Percentiles rank a stretch among this genome's conserved stretches.
Evolutionary conservation across 2,888 invertebrate genomes (phyloP).

Genomic region (Ophioninae sp.): DNA sequence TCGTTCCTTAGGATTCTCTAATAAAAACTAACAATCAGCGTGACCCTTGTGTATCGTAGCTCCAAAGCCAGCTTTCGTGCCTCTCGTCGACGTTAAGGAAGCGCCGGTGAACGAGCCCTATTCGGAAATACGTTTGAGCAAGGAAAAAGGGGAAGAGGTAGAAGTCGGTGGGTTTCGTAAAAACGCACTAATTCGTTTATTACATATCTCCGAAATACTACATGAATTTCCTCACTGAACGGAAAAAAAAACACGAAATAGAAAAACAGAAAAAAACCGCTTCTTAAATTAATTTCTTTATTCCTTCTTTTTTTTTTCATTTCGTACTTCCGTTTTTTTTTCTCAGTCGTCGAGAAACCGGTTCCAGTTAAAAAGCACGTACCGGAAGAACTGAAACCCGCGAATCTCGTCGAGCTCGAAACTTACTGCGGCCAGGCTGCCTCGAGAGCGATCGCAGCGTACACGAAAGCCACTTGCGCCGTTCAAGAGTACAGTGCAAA

Average conservation of each 20-base stretch:
- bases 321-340: background rate
- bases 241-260: too few species aligned
- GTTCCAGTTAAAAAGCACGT: slow-evolving; percentile 64
- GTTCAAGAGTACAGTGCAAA: slow-evolving; percentile 83
- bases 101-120: slow-evolving; percentile 74
- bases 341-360: slow-evolving; percentile 75
- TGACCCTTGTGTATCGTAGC: slow-evolving; percentile 71
- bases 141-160: slow-evolving; percentile 76
- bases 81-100: slow-evolving; percentile 73
- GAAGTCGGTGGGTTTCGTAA: slow-evolving; percentile 77
- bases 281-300: too few species aligned
- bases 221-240: too few species aligned
- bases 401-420: slow-evolving; percentile 83
- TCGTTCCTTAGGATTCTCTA: slow-evolving; percentile 21
- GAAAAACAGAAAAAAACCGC: too few species aligned
- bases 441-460: slow-evolving; percentile 86
- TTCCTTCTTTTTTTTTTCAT: slow-evolving; percentile 9
- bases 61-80: slow-evolving; percentile 78
- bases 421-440: slow-evolving; percentile 83
- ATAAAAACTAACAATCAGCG: slow-evolving; percentile 53
- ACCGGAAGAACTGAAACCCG: slow-evolving; percentile 72
- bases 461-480: slow-evolving; percentile 84
- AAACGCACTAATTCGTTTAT: background rate
- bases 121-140: slow-evolving; percentile 81
- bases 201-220: too few species aligned